These are phyloP conservation scores for Tortrix viridana DNA, from an alignment of 2,888 invertebrate species.

Conservation along the genomic window DNA sequence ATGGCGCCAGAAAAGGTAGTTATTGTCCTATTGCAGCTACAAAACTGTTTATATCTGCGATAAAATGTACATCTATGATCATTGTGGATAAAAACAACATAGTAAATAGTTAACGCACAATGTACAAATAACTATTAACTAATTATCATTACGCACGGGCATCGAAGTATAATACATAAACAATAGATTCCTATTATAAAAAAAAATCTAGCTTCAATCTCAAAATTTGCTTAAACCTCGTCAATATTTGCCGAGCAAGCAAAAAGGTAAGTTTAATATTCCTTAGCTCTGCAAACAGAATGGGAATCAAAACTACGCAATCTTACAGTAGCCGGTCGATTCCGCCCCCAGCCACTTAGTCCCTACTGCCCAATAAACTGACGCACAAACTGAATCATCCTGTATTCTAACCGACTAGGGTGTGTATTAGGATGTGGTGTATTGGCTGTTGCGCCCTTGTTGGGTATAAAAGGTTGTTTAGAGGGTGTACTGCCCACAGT, in stretches of 20 bases:
- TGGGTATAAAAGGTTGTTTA: constrained; percentile 63
- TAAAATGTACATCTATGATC: no score
- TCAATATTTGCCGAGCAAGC: constrained; percentile 32
- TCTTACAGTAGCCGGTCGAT: constrained; percentile 77
- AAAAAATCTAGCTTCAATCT: not conserved
- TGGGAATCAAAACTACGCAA: constrained; percentile 79
- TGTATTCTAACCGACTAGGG: constrained; percentile 43
- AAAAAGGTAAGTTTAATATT: constrained; percentile 38
- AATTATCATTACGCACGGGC: no score
- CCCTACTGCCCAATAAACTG: constrained; percentile 66
- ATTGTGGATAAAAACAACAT: no score
- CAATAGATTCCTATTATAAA: no score
- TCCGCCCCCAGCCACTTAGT: constrained; percentile 61
- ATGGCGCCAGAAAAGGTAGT: no score
- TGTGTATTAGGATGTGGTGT: constrained; percentile 45
- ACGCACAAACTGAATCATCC: constrained; percentile 35
- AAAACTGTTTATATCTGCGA: no score
- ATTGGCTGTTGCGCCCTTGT: constrained; percentile 68
- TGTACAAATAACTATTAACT: no score
- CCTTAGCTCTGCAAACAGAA: constrained; percentile 39
- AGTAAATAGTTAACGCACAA: no score
- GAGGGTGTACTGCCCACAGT: constrained; percentile 81
- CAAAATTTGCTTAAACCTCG: constrained; percentile 17
- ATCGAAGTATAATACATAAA: no score
- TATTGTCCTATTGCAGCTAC: no score